Conservation (phyloP, 2,888 invertebrate genomes). For the Lochmaea crataegi region DNA sequence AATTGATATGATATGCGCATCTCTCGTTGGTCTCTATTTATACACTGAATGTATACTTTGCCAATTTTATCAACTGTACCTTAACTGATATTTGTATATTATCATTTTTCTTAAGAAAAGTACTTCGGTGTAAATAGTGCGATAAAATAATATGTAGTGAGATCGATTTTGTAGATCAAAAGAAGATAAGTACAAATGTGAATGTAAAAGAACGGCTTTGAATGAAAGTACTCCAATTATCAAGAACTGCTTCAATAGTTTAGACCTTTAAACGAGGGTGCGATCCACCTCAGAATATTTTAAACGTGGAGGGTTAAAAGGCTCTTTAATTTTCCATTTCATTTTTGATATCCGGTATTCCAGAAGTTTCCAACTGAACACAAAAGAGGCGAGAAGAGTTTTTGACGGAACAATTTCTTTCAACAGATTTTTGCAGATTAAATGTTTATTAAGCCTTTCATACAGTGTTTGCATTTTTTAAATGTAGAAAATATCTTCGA, state of each 20-base stretch:
- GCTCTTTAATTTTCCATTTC: too few relatives aligned
- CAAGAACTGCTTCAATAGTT: background rate
- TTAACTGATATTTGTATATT: conserved; percentile 55
- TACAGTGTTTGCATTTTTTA: too few relatives aligned
- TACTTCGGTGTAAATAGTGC: conserved; percentile 61
- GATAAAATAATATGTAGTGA: conserved; percentile 52
- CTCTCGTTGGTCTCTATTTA: conserved; percentile 31
- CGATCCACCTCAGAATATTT: too few relatives aligned
- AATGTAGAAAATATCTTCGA: too few relatives aligned
- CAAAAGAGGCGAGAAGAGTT: too few relatives aligned
- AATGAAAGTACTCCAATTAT: background rate
- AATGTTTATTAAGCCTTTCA: too few relatives aligned
- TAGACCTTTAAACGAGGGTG: too few relatives aligned
- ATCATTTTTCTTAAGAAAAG: conserved; percentile 48
- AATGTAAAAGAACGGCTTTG: conserved; percentile 45
- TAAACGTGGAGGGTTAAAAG: too few relatives aligned
- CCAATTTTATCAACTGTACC: conserved; percentile 48
- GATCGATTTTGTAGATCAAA: conserved; percentile 53
- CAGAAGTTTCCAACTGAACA: too few relatives aligned
- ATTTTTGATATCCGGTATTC: too few relatives aligned
- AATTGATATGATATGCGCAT: conserved; percentile 12
- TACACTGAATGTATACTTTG: conserved; percentile 46
- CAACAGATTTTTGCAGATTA: too few relatives aligned
- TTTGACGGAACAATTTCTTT: too few relatives aligned
- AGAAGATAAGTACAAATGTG: conserved; percentile 55